Evolutionary conservation across 2,888 invertebrate genomes (phyloP).

Genomic region (Cerastoderma edule): DNA sequence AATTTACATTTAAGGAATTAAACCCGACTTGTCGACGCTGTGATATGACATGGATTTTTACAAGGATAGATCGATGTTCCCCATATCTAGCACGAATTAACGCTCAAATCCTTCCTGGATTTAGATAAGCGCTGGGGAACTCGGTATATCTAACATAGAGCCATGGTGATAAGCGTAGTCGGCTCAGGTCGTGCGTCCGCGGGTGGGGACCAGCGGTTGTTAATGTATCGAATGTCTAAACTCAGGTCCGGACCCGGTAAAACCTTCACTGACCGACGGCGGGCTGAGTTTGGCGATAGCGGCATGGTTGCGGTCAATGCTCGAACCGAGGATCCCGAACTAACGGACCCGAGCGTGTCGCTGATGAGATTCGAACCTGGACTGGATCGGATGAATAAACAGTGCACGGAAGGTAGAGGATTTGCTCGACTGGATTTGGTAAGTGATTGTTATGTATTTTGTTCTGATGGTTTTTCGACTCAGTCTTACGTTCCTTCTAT

Average conservation of each 20-base stretch:
- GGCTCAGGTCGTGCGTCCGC: conserved; percentile 17
- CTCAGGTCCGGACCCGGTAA: conserved; percentile 53
- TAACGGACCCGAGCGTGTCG: background rate
- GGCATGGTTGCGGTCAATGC: conserved; percentile 13
- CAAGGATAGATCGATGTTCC: background rate
- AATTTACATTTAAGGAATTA: too few species aligned
- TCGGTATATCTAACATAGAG: background rate
- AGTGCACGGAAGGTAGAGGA: background rate
- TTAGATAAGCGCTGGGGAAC: conserved; percentile 19
- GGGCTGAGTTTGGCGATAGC: conserved; percentile 36
- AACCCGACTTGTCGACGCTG: background rate
- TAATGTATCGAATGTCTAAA: conserved; percentile 63
- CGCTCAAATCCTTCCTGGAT: conserved; percentile 3
- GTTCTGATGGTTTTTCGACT: background rate
- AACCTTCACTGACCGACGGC: conserved; percentile 11
- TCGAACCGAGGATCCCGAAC: background rate
- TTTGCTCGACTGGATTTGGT: conserved; percentile 27
- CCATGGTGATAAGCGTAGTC: conserved; percentile 10
- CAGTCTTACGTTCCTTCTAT: background rate
- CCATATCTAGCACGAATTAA: conserved; percentile 14
- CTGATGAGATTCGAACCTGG: background rate
- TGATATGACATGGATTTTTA: conserved; percentile 17
- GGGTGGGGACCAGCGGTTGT: conserved; percentile 30
- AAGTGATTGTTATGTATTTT: conserved; percentile 5
- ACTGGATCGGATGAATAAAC: background rate